Evolutionary conservation across 1,140 invertebrate genomes (phyloP).

Genomic region (Holotrichia oblita): DNA sequence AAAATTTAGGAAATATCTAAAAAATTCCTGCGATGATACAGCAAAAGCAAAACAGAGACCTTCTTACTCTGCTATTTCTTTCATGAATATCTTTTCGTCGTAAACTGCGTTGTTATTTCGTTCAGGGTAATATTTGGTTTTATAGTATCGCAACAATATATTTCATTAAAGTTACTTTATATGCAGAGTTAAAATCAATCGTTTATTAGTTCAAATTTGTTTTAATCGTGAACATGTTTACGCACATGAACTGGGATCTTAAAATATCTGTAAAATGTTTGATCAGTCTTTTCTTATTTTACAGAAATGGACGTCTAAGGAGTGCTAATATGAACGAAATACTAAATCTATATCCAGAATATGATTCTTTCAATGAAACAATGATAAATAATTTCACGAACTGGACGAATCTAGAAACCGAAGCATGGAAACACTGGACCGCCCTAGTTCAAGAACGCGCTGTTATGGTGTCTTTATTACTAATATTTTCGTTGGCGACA

Average conservation of each 20-base stretch:
- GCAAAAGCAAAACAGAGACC: no score
- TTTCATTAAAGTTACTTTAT: no score
- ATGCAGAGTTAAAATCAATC: no score
- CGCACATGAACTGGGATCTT: no score
- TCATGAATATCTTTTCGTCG: no score
- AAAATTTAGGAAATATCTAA: background rate
- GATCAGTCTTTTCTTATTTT: background rate
- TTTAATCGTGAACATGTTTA: no score
- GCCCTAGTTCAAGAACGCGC: constrained; percentile 77
- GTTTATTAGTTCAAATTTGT: no score
- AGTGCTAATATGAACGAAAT: constrained; percentile 8
- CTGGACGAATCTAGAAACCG: constrained; percentile 49
- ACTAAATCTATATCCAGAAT: constrained; percentile 20
- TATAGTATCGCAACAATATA: no score
- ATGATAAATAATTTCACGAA: constrained; percentile 45
- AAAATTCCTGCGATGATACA: no score
- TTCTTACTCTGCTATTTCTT: no score
- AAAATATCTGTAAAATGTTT: background rate
- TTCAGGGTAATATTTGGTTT: no score
- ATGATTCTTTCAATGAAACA: constrained; percentile 13
- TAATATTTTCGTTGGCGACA: constrained; percentile 92
- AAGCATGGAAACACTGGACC: constrained; percentile 66
- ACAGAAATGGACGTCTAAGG: constrained; percentile 2
- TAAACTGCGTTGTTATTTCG: no score
- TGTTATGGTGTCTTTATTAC: constrained; percentile 81